Conservation (phyloP, 2,797 vertebrate genomes). For the Etheostoma nigrum region DNA sequence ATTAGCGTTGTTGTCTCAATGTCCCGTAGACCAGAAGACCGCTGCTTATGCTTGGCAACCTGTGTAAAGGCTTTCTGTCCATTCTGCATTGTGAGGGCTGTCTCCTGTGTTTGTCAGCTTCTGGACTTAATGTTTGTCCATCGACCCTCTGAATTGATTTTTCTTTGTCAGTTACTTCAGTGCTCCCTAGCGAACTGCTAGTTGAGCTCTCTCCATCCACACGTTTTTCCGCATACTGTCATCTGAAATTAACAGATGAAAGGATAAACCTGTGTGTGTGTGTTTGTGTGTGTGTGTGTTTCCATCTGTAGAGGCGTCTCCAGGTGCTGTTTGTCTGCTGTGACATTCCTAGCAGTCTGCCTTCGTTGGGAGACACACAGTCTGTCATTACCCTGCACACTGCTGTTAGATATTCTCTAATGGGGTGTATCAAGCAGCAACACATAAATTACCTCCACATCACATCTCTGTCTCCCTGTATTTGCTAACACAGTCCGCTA, state of each 20-base stretch:
- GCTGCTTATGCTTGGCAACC: conserved; percentile 43
- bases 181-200: conserved; percentile 51
- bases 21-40: conserved; percentile 7
- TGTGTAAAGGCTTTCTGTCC: conserved; percentile 48
- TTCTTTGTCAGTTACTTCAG: conserved; percentile 60
- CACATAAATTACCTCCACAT: conserved; percentile 11
- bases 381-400: conserved; percentile 67
- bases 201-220: conserved; percentile 8
- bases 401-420: conserved; percentile 57
- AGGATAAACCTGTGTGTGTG: conserved; percentile 49
- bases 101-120: conserved; percentile 63
- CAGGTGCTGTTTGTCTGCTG: conserved; percentile 52
- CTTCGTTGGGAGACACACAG: conserved; percentile 40
- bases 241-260: conserved; percentile 40
- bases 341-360: conserved; percentile 56
- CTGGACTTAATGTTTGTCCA: conserved; percentile 75
- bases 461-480: conserved; percentile 3
- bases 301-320: conserved; percentile 38
- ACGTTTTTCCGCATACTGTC: conserved; percentile 15
- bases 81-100: conserved; percentile 55
- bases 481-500: background rate
- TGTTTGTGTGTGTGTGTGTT: background rate
- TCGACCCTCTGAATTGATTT: conserved; percentile 70
- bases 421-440: conserved; percentile 34
- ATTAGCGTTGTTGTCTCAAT: conserved; percentile 39